Conservation (phyloP, 2,888 invertebrate species). For the Empis livida region DNA sequence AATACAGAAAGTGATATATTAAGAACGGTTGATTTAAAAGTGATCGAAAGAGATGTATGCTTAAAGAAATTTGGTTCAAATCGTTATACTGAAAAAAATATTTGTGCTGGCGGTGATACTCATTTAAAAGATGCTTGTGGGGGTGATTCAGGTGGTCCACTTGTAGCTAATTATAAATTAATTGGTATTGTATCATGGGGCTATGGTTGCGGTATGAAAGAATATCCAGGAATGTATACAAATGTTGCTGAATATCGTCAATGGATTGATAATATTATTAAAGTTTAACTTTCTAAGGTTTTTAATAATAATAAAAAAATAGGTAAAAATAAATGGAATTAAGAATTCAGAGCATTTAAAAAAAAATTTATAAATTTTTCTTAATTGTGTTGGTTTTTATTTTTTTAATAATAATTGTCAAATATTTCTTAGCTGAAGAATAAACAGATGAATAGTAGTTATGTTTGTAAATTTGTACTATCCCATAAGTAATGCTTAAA, state of each 20-base stretch:
- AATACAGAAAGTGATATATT: slow-evolving; percentile 6
- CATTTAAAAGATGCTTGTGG: slow-evolving; percentile 31
- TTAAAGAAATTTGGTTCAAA: slow-evolving; percentile 6
- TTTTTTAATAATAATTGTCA: too few relatives aligned
- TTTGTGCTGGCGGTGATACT: background rate
- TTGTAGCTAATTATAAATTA: slow-evolving; percentile 14
- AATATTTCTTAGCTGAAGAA: too few relatives aligned
- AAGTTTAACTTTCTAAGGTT: too few relatives aligned
- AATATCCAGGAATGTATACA: slow-evolving; percentile 35
- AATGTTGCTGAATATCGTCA: slow-evolving; percentile 21
- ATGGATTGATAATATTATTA: slow-evolving; percentile 14
- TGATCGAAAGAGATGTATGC: slow-evolving; percentile 13
- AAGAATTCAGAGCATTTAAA: too few relatives aligned
- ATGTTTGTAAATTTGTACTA: too few relatives aligned
- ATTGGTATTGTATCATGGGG: slow-evolving; percentile 35
- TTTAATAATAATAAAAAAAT: too few relatives aligned
- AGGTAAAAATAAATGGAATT: too few relatives aligned
- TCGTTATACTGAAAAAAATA: background rate
- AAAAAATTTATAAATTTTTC: too few relatives aligned
- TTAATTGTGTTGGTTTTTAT: too few relatives aligned
- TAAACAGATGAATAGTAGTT: too few relatives aligned
- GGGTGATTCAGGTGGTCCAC: slow-evolving; percentile 24
- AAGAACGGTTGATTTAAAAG: slow-evolving; percentile 14
- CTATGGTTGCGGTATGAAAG: slow-evolving; percentile 29
- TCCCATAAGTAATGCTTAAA: too few relatives aligned